Evolutionary conservation across 2,797 vertebrate species (phyloP), one percentile per base, ranked within the genome.

Genomic region (Scolopax rusticola): DNA sequence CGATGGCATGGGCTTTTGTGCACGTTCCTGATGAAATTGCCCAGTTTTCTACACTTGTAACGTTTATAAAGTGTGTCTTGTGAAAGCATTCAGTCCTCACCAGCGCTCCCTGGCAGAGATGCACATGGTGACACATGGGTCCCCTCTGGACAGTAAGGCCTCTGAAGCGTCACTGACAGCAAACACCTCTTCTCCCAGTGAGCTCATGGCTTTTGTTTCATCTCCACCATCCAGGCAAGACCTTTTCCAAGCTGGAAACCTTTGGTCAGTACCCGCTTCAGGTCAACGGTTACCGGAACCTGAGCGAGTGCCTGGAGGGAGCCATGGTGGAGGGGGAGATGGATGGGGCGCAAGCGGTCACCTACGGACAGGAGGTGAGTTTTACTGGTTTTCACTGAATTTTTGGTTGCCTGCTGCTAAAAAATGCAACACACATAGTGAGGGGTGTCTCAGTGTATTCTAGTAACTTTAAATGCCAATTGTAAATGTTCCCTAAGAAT

Each of bases 261-360:
- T 99, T 99, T 74, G 99, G 99, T 50, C 99, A 99, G 98, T 99
- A 99, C 89, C 99, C 99, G n/a, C 98, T 99, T 65, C 99, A 99
- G 97, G 99, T 99, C 61, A 99, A 99, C 5, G 99, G 99, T 76
- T 99, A 99, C 97, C 99, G 92, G 88, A 99, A 99, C 97, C 97
- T 99, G 97, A 98, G 98, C 2, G 99, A 99, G 85, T 99, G 99
- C 93, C 97, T 99, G 84, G 99, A 99, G 98, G 99, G 99, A 8
- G 99, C 99, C 50, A 99, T 99, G 99, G 98, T 99, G 33, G 99
- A 99, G 97, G 98, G 98, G 57, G 99, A 99, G 93, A 98, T 99
- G 25, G 99, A 99, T 54, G 98, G 98, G 8, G 96, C 98, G 89
- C 98, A 98, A 82, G 95, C 97, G 3, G 83, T 98, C 80, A 98